Evolutionary conservation across 2,888 invertebrate species (phyloP).

Genomic region (Abrostola triplasia): DNA sequence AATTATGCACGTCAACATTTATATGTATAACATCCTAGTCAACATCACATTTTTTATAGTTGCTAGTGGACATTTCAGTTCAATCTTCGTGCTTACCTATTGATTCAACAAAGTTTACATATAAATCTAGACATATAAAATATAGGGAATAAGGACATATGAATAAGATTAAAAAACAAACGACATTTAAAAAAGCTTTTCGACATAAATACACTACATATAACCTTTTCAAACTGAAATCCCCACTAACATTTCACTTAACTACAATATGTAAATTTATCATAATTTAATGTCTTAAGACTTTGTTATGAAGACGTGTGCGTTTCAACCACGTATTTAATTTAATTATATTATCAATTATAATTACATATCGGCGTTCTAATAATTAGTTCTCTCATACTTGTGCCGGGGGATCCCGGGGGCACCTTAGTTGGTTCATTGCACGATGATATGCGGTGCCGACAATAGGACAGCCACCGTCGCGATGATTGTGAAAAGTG

Average conservation of each 20-base stretch:
- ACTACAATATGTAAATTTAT: conserved; percentile 56
- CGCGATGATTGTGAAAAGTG: conserved; percentile 97
- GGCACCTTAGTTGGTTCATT: conserved; percentile 85
- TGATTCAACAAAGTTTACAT: conserved; percentile 11
- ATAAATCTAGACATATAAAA: neutral
- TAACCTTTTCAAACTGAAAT: conserved; percentile 35
- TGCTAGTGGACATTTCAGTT: conserved; percentile 54
- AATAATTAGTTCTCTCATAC: conserved; percentile 83
- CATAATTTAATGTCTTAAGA: conserved; percentile 56
- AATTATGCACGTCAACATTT: conserved; percentile 82
- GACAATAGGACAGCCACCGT: conserved; percentile 96
- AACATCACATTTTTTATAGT: conserved; percentile 85
- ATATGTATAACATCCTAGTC: conserved; percentile 79
- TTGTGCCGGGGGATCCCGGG: conserved; percentile 43
- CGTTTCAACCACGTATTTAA: conserved; percentile 83
- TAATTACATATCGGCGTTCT: conserved; percentile 68
- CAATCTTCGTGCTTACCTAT: neutral
- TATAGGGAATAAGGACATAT: neutral
- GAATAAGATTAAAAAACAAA: neutral
- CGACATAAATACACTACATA: conserved; percentile 2
- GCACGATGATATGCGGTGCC: conserved; percentile 98
- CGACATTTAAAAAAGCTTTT: neutral
- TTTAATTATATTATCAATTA: conserved; percentile 63
- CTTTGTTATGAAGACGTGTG: conserved; percentile 78
- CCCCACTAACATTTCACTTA: conserved; percentile 48